A percentile compares a stretch with the other conserved stretches of the same genome.
These are phyloP conservation scores for Oligia strigilis DNA, from an alignment of 2,888 invertebrate species.

Conservation along the genomic window DNA sequence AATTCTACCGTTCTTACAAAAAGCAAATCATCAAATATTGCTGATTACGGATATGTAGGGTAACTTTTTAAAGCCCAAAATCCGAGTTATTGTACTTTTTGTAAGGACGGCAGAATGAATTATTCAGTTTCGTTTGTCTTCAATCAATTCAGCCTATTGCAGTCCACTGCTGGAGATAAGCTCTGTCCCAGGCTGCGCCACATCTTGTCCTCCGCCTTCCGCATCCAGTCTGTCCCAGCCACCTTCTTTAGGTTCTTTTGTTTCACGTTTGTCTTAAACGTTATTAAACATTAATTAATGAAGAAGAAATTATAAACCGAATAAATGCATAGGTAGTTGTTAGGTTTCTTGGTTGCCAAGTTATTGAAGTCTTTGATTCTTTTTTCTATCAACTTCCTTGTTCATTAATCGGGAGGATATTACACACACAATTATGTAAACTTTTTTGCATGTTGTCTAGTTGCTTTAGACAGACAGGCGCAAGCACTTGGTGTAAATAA, in stretches of 20 bases:
- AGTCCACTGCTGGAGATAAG: neutral
- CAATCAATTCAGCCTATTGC: neutral
- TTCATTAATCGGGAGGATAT: conserved; percentile 17
- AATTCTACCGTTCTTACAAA: neutral
- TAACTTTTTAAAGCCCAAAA: no score
- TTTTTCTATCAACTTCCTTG: conserved; percentile 27
- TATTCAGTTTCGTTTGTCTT: conserved; percentile 19
- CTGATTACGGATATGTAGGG: no score
- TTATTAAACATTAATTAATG: conserved; percentile 15
- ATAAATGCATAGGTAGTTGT: conserved; percentile 35
- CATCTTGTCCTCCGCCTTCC: neutral
- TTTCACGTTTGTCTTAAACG: conserved; percentile 18
- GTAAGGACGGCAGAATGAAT: conserved; percentile 1
- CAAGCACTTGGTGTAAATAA: no score
- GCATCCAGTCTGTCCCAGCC: neutral
- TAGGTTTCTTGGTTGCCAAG: conserved; percentile 4
- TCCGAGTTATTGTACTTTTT: no score
- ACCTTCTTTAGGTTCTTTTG: no score
- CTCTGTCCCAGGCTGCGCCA: neutral
- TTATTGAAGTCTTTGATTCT: conserved; percentile 19
- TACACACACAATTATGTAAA: neutral
- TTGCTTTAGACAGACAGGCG: neutral
- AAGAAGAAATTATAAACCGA: conserved; percentile 14
- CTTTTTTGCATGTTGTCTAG: neutral
- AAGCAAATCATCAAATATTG: no score